Base-by-base conservation (phyloP, 1,140 invertebrate genomes). In the Drosophila tropicalis region DNA sequence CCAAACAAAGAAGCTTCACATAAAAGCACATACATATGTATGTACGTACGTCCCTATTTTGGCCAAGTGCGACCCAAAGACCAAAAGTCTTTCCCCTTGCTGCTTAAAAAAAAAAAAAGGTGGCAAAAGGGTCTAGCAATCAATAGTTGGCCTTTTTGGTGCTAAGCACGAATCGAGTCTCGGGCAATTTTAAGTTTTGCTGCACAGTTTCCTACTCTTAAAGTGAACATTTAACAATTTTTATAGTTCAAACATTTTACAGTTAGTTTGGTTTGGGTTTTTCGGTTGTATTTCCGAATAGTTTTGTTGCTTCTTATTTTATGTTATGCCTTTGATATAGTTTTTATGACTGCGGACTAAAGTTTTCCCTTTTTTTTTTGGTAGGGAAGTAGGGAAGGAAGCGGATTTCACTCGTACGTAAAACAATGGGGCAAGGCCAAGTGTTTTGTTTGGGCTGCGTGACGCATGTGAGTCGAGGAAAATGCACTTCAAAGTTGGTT, bases 341-440 rank as follows among this genome's bases (percentile, higher is more conserved):
- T 84, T 87, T 87, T 87, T 87, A 87, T 87, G 84, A 89, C 83
- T 87, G 83, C 83, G 86, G 79, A 58, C 67, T 66, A 87, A 86
- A 86, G 75, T 86, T 87, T 79, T 69, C 47, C 61, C 63, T 65
- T 70, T 47, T 47, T 47, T 47, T 10, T 44, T 17, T 17, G 17
- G 44, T 6, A 4, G 3, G 44, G 17, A 22, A 7, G 15, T 1
- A 0, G 5, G 6, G 15, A 3, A 9, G 7, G 17, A 19, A 19
- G 15, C 19, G 39, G 13, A 19, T 15, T n/a, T 22, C 19, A 12
- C 25, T 72, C 62, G 25, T 54, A 56, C 44, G 44, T 47, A 72
- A 86, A 82, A 87, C 79, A 85, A 82, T 70, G 67, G 70, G 39
- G 29, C 40, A 56, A 65, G 62, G 57, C 54, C 40, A 60, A 36